Percentiles rank a stretch among this genome's conserved stretches.
These are phyloP conservation scores for Rugalucina vietnamica DNA, from an alignment of 2,888 invertebrate species.

Conservation along the genomic window DNA sequence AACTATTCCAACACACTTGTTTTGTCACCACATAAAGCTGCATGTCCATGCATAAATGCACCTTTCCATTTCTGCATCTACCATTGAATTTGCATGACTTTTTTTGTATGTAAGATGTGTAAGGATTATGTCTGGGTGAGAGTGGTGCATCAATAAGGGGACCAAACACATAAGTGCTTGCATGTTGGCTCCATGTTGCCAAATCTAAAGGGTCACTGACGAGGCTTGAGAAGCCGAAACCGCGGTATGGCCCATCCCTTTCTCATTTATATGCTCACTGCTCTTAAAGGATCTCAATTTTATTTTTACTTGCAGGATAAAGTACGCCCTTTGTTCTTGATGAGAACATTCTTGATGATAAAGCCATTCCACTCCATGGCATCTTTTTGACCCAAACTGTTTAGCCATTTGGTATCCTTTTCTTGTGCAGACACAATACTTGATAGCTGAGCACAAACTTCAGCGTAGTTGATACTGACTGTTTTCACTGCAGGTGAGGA, in stretches of 20 bases:
- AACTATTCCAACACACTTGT: constrained; percentile 20
- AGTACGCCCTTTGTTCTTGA: constrained; percentile 8
- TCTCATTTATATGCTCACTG: too few species aligned
- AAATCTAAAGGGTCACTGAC: too few species aligned
- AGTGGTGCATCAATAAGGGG: constrained; percentile 26
- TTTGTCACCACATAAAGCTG: constrained; percentile 12
- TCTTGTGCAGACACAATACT: constrained; percentile 6
- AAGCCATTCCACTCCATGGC: constrained; percentile 22
- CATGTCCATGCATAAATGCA: constrained; percentile 31
- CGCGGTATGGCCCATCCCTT: too few species aligned
- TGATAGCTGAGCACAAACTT: background rate
- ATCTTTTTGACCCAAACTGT: constrained; percentile 19
- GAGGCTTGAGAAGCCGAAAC: too few species aligned
- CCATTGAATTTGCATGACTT: background rate
- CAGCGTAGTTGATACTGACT: background rate
- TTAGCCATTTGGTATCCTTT: constrained; percentile 15
- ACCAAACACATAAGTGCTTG: constrained; percentile 18
- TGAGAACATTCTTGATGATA: constrained; percentile 17
- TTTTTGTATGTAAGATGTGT: constrained; percentile 25
- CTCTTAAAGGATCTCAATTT: too few species aligned
- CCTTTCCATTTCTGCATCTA: constrained; percentile 6
- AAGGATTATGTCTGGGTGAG: constrained; percentile 28
- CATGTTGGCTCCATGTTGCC: too few species aligned
- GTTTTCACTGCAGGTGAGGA: background rate
- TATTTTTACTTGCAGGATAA: too few species aligned